Evolutionary conservation across 1,140 invertebrate species (phyloP), one percentile per base, ranked within the genome.

Genomic region (Drosophila ananassae): DNA sequence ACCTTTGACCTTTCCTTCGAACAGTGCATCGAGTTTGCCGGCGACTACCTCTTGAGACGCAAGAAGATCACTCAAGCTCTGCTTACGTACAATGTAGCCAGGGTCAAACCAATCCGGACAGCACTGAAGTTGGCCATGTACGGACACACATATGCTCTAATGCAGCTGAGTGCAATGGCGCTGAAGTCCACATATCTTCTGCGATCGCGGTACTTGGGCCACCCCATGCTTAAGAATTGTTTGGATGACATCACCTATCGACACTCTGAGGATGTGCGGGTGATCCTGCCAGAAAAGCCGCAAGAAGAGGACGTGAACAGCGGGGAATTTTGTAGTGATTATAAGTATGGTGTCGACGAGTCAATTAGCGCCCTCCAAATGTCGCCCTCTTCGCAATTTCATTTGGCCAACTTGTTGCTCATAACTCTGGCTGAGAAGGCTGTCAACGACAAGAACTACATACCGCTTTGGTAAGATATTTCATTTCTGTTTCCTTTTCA

Each of bases 111-210:
- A 55, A 92, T 96, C 47, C 95, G 96, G 73, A 94, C 95, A 63
- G 94, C 96, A 12, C 93, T 96, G 17, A 96, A 96, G 91, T 94
- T 97, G 79, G 95, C 96, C 57, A 94, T 94, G 48, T 93, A 94
- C 73, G 96, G 96, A 2, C 94, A 95, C 79, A 94, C 95, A 8
- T 93, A 93, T 39, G 95, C 96, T 72, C 91, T 96, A 39, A 93
- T 96, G 91, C 91, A 92, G 58, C 30, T 92, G 2, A 83, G 87
- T 56, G 89, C 91, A 6, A 91, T 92, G 90, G 91, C 91, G 1
- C 22, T 92, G 0, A 92, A 92, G 51, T 79, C 73, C 5, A 85
- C 79, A 1, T 92, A 91, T 73, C 51, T 92, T 25, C 41, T 92
- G 28, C 72, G 85, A 24, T 89, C 89, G 3, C 59, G 67, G 21